phyloP scores from a whole-genome alignment of 2,888 invertebrate genomes.

The Hypercompe scribonia region DNA sequence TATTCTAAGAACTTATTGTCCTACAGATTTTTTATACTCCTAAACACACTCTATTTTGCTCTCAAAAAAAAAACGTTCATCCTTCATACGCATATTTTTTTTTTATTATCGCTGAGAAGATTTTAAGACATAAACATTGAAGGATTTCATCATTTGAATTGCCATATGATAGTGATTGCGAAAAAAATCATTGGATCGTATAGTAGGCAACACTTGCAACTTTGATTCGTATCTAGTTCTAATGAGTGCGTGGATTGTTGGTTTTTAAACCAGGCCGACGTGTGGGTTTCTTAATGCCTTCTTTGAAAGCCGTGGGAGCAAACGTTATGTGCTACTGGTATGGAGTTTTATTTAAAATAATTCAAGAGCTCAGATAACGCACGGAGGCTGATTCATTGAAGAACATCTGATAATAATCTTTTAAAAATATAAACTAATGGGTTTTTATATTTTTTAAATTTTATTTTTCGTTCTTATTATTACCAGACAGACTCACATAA shows the following conservation, averaged over 20 bases:
- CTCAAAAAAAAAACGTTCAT: background rate
- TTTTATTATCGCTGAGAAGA: too few relatives aligned
- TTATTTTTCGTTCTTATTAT: background rate
- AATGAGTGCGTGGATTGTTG: conserved; percentile 37
- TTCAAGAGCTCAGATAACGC: conserved; percentile 34
- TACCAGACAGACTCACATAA: background rate
- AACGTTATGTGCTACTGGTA: conserved; percentile 47
- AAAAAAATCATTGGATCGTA: background rate
- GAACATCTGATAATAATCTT: conserved; percentile 30
- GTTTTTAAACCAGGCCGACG: conserved; percentile 41
- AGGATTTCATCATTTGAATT: background rate
- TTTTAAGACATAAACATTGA: background rate
- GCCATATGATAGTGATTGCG: background rate
- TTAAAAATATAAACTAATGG: conserved; percentile 5
- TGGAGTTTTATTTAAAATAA: conserved; percentile 38
- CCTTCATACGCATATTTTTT: background rate
- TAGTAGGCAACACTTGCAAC: background rate
- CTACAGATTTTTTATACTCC: background rate
- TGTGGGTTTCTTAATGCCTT: conserved; percentile 51
- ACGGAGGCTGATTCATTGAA: conserved; percentile 30
- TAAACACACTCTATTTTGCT: background rate
- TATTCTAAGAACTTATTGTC: background rate
- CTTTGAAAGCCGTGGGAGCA: conserved; percentile 59
- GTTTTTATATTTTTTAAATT: background rate
- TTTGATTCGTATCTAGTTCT: conserved; percentile 9